phyloP scores from a whole-genome alignment of 2,888 invertebrate genomes.

The Pycnomerus fuliginosus region DNA sequence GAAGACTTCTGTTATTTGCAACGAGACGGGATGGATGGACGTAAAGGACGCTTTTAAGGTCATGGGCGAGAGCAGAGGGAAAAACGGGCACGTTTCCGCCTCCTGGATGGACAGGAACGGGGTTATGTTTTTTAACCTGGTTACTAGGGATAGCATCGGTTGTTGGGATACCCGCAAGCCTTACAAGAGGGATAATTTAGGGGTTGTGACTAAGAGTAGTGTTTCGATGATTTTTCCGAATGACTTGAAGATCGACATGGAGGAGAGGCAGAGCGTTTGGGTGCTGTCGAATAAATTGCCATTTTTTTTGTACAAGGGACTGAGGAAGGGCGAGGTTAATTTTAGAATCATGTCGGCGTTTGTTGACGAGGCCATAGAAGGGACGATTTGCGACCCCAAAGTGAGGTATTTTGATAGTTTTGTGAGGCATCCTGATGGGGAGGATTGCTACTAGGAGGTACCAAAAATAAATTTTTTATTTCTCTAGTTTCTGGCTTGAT shows the following conservation, averaged over 20 bases:
- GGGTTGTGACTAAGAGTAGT: constrained; percentile 62
- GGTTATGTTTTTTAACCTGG: constrained; percentile 77
- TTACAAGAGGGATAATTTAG: constrained; percentile 63
- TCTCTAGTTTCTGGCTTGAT: too few species aligned
- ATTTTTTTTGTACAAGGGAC: constrained; percentile 65
- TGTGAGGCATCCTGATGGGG: constrained; percentile 18
- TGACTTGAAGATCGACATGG: constrained; percentile 74
- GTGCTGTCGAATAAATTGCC: constrained; percentile 74
- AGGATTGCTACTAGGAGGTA: constrained; percentile 40
- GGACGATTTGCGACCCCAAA: constrained; percentile 70
- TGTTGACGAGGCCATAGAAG: constrained; percentile 62
- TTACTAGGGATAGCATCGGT: constrained; percentile 71
- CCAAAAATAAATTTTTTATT: too few species aligned
- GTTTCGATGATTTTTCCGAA: constrained; percentile 76
- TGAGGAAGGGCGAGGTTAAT: constrained; percentile 67
- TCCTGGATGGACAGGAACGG: constrained; percentile 70
- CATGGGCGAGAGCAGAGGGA: constrained; percentile 57
- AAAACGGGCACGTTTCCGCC: constrained; percentile 69
- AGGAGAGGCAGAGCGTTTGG: constrained; percentile 70
- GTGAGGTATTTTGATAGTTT: constrained; percentile 32
- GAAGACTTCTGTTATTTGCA: constrained; percentile 63
- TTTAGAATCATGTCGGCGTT: constrained; percentile 72
- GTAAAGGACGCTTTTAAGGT: constrained; percentile 45
- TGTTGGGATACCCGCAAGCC: constrained; percentile 79
- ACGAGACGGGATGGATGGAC: constrained; percentile 57